phyloP scores from a whole-genome alignment of 1,140 invertebrate species.

The Rhopalosiphum padi region DNA sequence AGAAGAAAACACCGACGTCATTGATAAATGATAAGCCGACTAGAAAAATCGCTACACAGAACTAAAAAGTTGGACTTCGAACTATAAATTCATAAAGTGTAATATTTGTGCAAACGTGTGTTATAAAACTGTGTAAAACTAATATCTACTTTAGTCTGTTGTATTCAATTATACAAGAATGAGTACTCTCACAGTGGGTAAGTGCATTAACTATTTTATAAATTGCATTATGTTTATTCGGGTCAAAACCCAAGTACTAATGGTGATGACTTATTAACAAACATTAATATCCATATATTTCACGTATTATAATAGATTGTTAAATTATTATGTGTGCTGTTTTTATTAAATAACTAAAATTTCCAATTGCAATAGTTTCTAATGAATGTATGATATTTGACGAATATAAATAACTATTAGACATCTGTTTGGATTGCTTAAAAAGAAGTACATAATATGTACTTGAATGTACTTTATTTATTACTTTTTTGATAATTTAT shows the following conservation, averaged over 20 bases:
- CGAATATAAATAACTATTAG: neutral
- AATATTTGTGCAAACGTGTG: neutral
- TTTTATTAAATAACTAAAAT: neutral
- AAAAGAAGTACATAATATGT: neutral
- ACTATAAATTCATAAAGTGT: neutral
- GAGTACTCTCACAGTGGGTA: conserved; percentile 56
- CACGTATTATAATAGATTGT: neutral
- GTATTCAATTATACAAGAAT: neutral
- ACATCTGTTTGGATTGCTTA: neutral
- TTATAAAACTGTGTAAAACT: neutral
- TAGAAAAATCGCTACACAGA: neutral
- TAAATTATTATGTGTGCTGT: neutral
- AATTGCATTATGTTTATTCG: neutral
- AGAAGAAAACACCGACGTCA: conserved; percentile 48
- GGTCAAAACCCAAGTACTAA: neutral
- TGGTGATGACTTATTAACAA: neutral
- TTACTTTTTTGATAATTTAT: neutral
- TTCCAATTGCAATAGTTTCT: neutral
- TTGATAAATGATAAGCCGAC: conserved; percentile 44
- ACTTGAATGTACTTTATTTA: neutral
- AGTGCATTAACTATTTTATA: neutral
- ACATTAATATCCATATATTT: neutral
- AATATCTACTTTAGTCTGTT: neutral
- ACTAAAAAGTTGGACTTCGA: neutral
- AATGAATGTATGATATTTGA: neutral